These are phyloP conservation scores for Bubo blakistoni DNA, from an alignment of 2,113 vertebrate genomes.

Conservation along the genomic window DNA sequence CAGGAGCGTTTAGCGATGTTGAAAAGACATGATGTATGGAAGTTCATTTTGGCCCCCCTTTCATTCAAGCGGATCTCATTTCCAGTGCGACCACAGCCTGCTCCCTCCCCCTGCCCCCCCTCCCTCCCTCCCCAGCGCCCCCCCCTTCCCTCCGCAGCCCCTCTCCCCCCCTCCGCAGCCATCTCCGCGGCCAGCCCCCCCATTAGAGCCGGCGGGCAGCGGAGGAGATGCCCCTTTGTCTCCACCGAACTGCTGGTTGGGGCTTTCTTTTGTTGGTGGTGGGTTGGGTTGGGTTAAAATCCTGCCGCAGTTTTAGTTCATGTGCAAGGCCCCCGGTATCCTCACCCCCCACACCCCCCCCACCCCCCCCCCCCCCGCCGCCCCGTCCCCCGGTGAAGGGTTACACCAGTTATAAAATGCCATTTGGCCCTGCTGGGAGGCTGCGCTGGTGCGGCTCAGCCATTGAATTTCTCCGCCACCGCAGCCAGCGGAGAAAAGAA, in stretches of 20 bases:
- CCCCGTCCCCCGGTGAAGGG: background rate
- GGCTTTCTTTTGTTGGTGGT: background rate
- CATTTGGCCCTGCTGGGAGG: conserved; percentile 46
- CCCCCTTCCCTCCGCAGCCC: background rate
- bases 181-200: background rate
- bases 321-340: conserved; percentile 28
- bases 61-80: conserved; percentile 6
- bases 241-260: background rate
- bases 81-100: background rate
- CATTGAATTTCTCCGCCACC: background rate
- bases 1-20: background rate
- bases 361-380: background rate
- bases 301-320: conserved; percentile 39
- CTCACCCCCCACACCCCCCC: background rate
- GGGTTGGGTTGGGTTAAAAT: conserved; percentile 18
- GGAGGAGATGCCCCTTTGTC: conserved; percentile 23
- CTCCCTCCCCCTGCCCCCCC: background rate
- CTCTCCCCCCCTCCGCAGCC: background rate
- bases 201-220: background rate
- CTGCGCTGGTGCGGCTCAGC: background rate
- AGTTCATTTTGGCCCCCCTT: background rate
- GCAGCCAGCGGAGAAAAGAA: background rate
- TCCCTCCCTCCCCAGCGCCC: background rate
- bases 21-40: conserved; percentile 9
- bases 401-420: conserved; percentile 54